Evolutionary conservation across 2,797 vertebrate species (phyloP).

Genomic region (Siniperca obscura): DNA sequence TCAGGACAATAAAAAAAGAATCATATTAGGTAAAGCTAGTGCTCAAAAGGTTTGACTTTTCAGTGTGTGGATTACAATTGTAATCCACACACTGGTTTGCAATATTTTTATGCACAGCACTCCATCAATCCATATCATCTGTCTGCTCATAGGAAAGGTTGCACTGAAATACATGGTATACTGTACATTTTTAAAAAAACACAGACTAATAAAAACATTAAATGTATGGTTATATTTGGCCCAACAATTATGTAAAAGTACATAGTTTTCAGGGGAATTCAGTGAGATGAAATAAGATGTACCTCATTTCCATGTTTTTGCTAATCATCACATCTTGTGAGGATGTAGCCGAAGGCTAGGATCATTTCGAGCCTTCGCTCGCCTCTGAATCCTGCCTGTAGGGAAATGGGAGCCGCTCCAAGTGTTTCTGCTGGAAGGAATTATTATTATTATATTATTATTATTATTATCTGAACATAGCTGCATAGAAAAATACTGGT

Average conservation of each 20-base stretch:
- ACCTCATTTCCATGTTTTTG: neutral
- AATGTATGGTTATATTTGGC: neutral
- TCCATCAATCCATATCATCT: neutral
- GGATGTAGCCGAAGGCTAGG: neutral
- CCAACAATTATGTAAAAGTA: neutral
- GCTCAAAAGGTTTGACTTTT: neutral
- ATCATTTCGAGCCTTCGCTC: neutral
- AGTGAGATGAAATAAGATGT: neutral
- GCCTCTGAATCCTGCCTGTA: conserved; percentile 1
- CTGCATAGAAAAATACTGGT: conserved; percentile 38
- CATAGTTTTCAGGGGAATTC: neutral
- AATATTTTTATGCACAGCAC: neutral
- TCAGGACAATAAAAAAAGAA: conserved; percentile 4
- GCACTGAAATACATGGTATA: neutral
- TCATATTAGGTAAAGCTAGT: neutral
- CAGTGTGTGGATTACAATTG: too few relatives aligned
- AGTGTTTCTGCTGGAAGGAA: conserved; percentile 39
- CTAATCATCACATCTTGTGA: neutral
- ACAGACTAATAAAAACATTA: neutral
- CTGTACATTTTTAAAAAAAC: neutral
- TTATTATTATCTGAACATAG: conserved; percentile 43
- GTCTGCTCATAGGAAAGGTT: too few relatives aligned
- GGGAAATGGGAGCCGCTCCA: conserved; percentile 40
- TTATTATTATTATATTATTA: conserved; percentile 31
- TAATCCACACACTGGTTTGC: neutral